Conservation (phyloP, 2,888 invertebrate genomes). For the Watsonalla binaria region DNA sequence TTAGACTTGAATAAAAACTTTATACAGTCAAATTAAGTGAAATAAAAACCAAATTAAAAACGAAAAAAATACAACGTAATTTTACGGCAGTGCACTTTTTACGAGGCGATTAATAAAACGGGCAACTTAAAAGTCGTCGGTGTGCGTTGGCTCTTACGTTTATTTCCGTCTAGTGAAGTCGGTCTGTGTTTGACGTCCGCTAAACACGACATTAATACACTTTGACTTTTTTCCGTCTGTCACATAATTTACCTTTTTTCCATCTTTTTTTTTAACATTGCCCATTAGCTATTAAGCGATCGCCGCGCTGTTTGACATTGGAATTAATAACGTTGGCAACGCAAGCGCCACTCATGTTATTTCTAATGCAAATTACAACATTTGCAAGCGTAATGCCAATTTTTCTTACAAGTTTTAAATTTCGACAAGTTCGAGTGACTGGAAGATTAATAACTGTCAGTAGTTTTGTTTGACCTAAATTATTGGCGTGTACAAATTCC, state of each 20-base stretch:
- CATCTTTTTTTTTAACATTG: slow-evolving; percentile 47
- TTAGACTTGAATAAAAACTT: not conserved
- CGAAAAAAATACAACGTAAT: not conserved
- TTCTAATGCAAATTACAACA: slow-evolving; percentile 19
- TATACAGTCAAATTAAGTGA: not conserved
- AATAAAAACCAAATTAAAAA: not conserved
- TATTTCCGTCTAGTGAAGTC: slow-evolving; percentile 58
- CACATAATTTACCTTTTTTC: slow-evolving; percentile 71
- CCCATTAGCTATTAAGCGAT: slow-evolving; percentile 75
- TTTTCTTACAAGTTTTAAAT: slow-evolving; percentile 17
- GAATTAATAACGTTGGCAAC: slow-evolving; percentile 61
- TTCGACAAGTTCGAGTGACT: slow-evolving; percentile 18
- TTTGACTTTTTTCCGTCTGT: slow-evolving; percentile 67
- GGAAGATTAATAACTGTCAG: not conserved
- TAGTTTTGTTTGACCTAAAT: slow-evolving; percentile 6
- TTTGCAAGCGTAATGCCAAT: slow-evolving; percentile 8
- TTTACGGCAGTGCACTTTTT: slow-evolving; percentile 8
- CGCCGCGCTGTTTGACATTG: slow-evolving; percentile 51
- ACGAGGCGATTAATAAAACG: slow-evolving; percentile 17
- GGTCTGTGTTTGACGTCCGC: slow-evolving; percentile 68
- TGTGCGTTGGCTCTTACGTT: slow-evolving; percentile 43
- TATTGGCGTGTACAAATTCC: slow-evolving; percentile 17
- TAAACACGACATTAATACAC: slow-evolving; percentile 76
- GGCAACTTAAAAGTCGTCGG: slow-evolving; percentile 25
- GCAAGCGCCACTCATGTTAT: slow-evolving; percentile 39